Evolutionary conservation across 2,797 vertebrate genomes (phyloP), one percentile per base, ranked within the genome.

Genomic region (Coranthus polyacanthus): DNA sequence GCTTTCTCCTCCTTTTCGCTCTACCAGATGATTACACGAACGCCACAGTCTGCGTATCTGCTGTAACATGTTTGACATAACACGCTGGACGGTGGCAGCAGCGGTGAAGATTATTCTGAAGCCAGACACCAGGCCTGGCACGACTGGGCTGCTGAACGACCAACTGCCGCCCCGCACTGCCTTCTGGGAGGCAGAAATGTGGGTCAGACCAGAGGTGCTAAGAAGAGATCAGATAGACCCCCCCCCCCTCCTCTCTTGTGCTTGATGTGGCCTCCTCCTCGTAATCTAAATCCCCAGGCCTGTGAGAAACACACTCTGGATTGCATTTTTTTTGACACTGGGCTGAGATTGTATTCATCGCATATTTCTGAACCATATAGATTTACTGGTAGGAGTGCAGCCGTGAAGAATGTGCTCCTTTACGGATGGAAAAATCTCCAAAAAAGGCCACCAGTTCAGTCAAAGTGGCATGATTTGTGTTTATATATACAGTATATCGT

Each of bases 181-280:
- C 62, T 66, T 83, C 78, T 81, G 85, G 82, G 84, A 84, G 69
- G 74, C 66, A 59, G 71, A 57, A 92, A 94, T 93, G 76, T 94
- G 91, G 93, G 92, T 93, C 92, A 93, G 73, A 88, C 70, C 65
- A 78, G 86, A 90, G 88, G 90, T 90, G 90, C 72, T 85, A 85
- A 85, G 79, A 83, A 58, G 68, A 89, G 82, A 84, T 85, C 65
- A 85, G 74, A 88, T 72, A 68, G 72, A 73, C 49, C 65, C 12
- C 67, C 52, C 62, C 38, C 13, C 15, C 12, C 26, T n/a, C 46
- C 61, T 47, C 17, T 16, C 11, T 43, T 34, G 24, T 10, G 44
- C 66, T 49, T 17, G 32, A 53, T 67, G 73, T 54, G 68, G 38
- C 41, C 54, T 73, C 61, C 41, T 68, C 61, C 18, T 68, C 37